Evolutionary conservation across 2,113 vertebrate genomes (phyloP).

Genomic region (Platichthys stellatus): DNA sequence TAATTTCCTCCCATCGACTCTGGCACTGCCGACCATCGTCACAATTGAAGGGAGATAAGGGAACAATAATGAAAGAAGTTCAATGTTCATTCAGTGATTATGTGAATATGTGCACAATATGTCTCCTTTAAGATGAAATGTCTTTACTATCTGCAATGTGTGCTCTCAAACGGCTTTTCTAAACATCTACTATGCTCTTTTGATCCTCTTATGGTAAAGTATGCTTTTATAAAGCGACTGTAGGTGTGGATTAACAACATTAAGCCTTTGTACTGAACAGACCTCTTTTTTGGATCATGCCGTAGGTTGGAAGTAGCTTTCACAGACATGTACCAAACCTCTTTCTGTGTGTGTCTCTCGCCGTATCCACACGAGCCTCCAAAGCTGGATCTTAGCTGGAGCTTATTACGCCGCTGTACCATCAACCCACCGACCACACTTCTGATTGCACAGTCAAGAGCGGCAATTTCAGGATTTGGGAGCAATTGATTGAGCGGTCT

Average conservation of each 20-base stretch:
- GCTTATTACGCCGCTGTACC: slow-evolving; percentile 69
- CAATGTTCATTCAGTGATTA: slow-evolving; percentile 6
- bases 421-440: slow-evolving; percentile 69
- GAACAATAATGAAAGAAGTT: slow-evolving; percentile 2
- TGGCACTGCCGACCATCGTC: slow-evolving; percentile 3
- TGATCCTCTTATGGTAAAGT: background rate
- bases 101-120: too few relatives aligned
- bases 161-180: background rate
- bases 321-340: background rate
- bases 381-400: slow-evolving; percentile 41
- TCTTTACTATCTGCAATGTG: background rate
- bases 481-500: slow-evolving; percentile 63
- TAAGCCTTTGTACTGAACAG: background rate
- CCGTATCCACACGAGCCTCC: slow-evolving; percentile 22
- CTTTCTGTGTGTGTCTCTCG: background rate
- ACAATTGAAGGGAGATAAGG: slow-evolving; percentile 19
- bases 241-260: background rate
- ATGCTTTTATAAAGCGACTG: background rate
- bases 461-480: slow-evolving; percentile 72
- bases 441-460: slow-evolving; percentile 71
- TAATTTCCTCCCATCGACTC: slow-evolving; percentile 34
- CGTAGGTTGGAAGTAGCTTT: background rate
- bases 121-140: background rate
- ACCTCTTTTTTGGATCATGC: background rate
- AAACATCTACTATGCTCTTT: background rate